phyloP scores from a whole-genome alignment of 2,888 invertebrate genomes.

The Lymantria monacha region DNA sequence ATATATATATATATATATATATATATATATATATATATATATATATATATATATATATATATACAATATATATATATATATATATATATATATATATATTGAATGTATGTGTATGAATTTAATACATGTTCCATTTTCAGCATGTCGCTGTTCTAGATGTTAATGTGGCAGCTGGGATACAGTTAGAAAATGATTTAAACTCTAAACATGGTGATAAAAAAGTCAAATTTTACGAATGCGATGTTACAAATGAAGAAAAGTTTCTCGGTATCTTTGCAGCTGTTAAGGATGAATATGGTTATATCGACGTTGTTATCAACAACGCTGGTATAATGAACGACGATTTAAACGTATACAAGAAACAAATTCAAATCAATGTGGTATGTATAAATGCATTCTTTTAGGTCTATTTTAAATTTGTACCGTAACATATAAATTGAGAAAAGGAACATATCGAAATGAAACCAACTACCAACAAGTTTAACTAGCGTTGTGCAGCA shows the following conservation, averaged over 20 bases:
- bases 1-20: too few relatives aligned
- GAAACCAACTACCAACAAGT: too few relatives aligned
- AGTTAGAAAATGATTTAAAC: conserved; percentile 39
- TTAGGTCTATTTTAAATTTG: neutral
- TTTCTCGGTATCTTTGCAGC: conserved; percentile 34
- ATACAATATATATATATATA: too few relatives aligned
- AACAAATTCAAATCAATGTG: conserved; percentile 41
- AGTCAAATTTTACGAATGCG: conserved; percentile 46
- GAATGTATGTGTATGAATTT: too few relatives aligned
- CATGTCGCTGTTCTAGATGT: conserved; percentile 45
- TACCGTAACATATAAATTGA: too few relatives aligned
- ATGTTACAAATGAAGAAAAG: conserved; percentile 41
- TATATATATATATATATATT: too few relatives aligned
- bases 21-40: too few relatives aligned
- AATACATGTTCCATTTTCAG: conserved; percentile 25
- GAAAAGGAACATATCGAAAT: too few relatives aligned
- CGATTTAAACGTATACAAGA: conserved; percentile 20
- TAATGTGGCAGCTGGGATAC: conserved; percentile 30
- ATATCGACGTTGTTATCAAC: conserved; percentile 47
- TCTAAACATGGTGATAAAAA: conserved; percentile 31
- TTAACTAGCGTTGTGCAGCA: too few relatives aligned
- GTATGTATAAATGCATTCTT: conserved; percentile 26
- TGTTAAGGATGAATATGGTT: conserved; percentile 27
- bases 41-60: too few relatives aligned
- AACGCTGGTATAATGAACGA: conserved; percentile 49